Percentiles rank a stretch among this genome's conserved stretches.
Conservation (phyloP, 1,140 invertebrate species). For the Diabrotica undecimpunctata region DNA sequence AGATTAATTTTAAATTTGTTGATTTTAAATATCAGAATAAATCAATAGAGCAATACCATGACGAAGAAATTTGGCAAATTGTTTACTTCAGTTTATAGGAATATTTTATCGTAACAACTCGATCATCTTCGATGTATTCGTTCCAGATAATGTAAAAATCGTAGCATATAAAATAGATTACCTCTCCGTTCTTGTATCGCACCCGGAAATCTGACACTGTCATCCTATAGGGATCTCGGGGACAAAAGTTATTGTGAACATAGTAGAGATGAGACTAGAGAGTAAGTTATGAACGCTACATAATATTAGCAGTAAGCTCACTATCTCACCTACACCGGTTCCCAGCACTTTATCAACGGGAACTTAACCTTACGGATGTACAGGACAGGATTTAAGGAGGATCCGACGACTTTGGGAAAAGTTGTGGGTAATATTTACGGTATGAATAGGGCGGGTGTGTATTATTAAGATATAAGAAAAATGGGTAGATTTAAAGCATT, state of each 20-base stretch:
- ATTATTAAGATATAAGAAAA: no score
- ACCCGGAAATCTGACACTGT: constrained; percentile 11
- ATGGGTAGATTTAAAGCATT: no score
- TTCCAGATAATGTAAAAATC: not conserved
- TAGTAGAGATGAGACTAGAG: constrained; percentile 5
- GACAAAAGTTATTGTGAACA: constrained; percentile 11
- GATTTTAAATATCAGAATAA: no score
- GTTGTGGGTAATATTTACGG: no score
- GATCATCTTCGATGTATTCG: not conserved
- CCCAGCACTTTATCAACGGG: constrained; percentile 27
- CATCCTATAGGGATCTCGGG: constrained; percentile 7
- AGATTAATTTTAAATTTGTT: no score
- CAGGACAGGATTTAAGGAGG: constrained; percentile 21
- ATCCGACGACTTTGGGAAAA: constrained; percentile 1
- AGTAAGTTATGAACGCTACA: constrained; percentile 15
- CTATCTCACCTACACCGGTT: constrained; percentile 23
- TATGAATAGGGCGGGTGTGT: no score
- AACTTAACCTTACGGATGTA: constrained; percentile 20
- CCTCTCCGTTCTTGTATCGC: not conserved
- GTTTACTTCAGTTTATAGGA: no score
- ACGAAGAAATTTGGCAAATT: no score
- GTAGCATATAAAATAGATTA: not conserved
- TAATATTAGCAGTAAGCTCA: constrained; percentile 21
- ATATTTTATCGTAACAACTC: no score
- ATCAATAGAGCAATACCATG: no score